Conservation (phyloP, 2,113 vertebrate genomes). For the Ceratotherium simum region DNA sequence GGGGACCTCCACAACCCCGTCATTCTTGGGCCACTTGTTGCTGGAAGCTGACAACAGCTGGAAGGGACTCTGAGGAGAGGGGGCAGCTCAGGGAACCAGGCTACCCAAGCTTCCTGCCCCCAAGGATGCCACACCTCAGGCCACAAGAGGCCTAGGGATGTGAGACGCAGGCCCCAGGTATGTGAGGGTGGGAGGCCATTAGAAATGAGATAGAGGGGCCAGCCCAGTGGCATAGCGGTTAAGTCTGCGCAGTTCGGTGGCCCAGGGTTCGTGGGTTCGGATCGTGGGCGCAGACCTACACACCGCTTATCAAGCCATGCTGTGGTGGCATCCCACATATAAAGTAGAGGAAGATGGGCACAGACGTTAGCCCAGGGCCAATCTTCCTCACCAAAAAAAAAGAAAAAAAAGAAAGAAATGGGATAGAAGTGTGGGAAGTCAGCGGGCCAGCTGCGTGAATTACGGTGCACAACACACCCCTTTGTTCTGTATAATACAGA, state of each 20-base stretch:
- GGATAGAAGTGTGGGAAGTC: fast-evolving
- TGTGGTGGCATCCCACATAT: no score
- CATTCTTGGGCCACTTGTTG: constrained; percentile 75
- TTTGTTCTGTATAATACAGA: neutral
- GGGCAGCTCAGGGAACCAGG: neutral
- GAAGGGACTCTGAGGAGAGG: constrained; percentile 72
- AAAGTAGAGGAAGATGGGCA: no score
- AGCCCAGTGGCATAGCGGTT: no score
- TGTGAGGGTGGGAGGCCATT: neutral
- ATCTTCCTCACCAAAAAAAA: no score
- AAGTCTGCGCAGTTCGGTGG: no score
- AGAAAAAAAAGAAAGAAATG: neutral
- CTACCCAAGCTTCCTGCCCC: neutral
- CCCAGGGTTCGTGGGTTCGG: no score
- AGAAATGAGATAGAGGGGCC: fast-evolving
- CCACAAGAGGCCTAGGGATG: neutral
- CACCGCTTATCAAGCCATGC: no score
- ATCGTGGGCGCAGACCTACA: no score
- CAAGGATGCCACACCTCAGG: neutral
- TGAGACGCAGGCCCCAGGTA: fast-evolving
- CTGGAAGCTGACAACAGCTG: constrained; percentile 42
- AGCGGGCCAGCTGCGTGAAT: neutral
- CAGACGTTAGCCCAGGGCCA: no score
- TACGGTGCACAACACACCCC: fast-evolving
- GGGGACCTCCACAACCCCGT: constrained; percentile 71